Evolutionary conservation across 2,797 vertebrate genomes (phyloP).

Genomic region (Smutsia temminckii): DNA sequence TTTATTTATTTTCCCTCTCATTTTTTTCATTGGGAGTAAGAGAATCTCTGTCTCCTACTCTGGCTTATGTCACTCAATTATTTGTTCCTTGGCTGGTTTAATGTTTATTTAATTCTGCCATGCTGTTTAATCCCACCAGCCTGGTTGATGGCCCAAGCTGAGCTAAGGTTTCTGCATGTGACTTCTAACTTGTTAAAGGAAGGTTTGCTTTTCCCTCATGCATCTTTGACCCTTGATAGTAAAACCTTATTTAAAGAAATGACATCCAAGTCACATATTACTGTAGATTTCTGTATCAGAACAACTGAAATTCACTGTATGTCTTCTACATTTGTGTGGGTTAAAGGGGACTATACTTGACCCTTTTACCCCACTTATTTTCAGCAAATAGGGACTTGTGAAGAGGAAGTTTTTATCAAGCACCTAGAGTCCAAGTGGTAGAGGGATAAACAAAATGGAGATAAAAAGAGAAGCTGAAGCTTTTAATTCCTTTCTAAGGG

Average conservation of each 20-base stretch:
- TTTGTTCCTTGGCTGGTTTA: not conserved
- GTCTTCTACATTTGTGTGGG: not conserved
- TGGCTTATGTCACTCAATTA: constrained; percentile 5
- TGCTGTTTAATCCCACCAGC: not conserved
- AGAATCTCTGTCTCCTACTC: not conserved
- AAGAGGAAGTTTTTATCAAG: constrained; percentile 12
- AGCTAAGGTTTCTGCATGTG: constrained; percentile 24
- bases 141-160: not conserved
- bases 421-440: not conserved
- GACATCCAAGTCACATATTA: not conserved
- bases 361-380: not conserved
- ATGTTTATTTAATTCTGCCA: not conserved
- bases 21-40: not conserved
- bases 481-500: not conserved
- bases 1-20: not conserved
- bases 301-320: not conserved
- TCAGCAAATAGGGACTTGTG: not conserved
- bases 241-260: constrained; percentile 35
- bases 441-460: not conserved
- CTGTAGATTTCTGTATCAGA: not conserved
- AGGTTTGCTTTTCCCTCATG: not conserved
- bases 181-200: constrained; percentile 7
- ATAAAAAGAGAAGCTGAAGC: not conserved
- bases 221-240: not conserved
- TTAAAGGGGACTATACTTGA: not conserved